phyloP scores from a whole-genome alignment of 2,888 invertebrate species.

The Stenoptilia bipunctidactyla region DNA sequence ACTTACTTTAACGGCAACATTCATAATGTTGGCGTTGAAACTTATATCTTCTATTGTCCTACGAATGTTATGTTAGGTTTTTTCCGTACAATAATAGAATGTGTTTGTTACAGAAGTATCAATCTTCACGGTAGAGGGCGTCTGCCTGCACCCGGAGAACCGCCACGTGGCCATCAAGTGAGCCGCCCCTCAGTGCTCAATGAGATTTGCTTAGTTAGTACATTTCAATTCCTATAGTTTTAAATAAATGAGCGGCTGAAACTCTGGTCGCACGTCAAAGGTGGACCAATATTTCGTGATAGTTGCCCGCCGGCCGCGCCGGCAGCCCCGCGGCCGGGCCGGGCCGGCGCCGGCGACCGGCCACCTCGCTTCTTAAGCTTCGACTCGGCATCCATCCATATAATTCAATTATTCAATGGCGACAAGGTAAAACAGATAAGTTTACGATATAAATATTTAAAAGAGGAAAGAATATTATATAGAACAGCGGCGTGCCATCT shows the following conservation, averaged over 20 bases:
- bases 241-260: conserved; percentile 26
- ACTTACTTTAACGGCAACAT: too few species aligned
- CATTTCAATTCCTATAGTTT: conserved; percentile 53
- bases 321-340: conserved; percentile 27
- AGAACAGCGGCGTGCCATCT: conserved; percentile 64
- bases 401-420: conserved; percentile 69
- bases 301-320: conserved; percentile 29
- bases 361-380: conserved; percentile 59
- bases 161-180: conserved; percentile 69
- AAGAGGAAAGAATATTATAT: conserved; percentile 28
- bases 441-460: conserved; percentile 46
- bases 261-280: conserved; percentile 38
- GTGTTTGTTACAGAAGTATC: conserved; percentile 91
- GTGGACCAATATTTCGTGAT: conserved; percentile 55
- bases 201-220: conserved; percentile 33
- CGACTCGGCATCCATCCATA: conserved; percentile 62
- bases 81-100: too few species aligned
- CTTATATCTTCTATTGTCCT: too few species aligned
- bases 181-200: conserved; percentile 13
- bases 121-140: conserved; percentile 95
- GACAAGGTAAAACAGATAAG: conserved; percentile 65
- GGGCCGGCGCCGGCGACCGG: conserved; percentile 14
- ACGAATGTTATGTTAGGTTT: too few species aligned
- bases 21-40: too few species aligned
- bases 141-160: conserved; percentile 86